These are phyloP conservation scores for Dicrostonyx torquatus DNA, from an alignment of 2,797 vertebrate genomes.

Conservation along the genomic window DNA sequence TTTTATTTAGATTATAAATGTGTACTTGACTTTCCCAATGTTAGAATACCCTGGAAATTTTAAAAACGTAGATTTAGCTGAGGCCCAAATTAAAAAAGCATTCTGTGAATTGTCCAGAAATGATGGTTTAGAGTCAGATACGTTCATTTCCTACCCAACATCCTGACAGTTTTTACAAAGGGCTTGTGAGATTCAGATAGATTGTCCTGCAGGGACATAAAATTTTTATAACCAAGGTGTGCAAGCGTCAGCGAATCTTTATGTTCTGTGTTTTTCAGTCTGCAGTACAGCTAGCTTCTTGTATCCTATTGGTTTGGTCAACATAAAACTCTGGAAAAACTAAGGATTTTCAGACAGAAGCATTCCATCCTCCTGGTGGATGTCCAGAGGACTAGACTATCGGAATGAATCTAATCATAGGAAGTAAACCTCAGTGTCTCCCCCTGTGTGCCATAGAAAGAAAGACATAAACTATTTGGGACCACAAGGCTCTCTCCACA, in stretches of 20 bases:
- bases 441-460: background rate
- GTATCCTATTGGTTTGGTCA: background rate
- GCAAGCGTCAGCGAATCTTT: background rate
- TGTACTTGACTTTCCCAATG: background rate
- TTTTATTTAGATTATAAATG: conserved; percentile 10
- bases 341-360: background rate
- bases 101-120: background rate
- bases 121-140: background rate
- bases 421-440: background rate
- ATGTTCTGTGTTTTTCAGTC: background rate
- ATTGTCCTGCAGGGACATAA: background rate
- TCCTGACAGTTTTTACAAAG: background rate
- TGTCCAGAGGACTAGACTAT: background rate
- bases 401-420: background rate
- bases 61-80: background rate
- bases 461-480: background rate
- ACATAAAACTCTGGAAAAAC: background rate
- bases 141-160: background rate
- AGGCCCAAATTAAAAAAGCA: conserved; percentile 9
- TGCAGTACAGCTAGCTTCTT: background rate
- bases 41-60: background rate
- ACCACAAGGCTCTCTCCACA: background rate
- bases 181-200: background rate
- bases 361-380: background rate
- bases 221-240: background rate